Conservation (phyloP, 2,113 vertebrate genomes). For the Lepus americanus region DNA sequence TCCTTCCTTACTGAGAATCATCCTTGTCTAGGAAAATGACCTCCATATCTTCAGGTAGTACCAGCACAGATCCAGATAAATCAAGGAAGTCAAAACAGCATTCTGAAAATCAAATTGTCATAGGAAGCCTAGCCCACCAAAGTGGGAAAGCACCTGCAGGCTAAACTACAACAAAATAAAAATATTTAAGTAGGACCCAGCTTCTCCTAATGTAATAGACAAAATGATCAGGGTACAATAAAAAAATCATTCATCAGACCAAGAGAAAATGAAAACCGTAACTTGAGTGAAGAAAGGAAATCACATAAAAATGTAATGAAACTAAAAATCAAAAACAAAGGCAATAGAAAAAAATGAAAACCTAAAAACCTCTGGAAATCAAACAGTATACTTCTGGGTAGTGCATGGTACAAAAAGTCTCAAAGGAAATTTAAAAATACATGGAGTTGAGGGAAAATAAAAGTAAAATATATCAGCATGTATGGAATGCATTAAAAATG, state of each 20-base stretch:
- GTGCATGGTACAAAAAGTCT: neutral
- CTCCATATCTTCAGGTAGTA: neutral
- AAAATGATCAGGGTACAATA: slow-evolving; percentile 12
- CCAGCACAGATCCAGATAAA: neutral
- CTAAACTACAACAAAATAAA: slow-evolving; percentile 23
- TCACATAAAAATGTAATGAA: slow-evolving; percentile 18
- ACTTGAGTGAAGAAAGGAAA: neutral
- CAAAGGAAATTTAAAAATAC: neutral
- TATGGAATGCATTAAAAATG: neutral
- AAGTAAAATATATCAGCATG: slow-evolving; percentile 15
- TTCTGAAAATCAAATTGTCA: slow-evolving; percentile 27
- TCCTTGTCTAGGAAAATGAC: neutral
- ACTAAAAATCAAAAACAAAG: neutral
- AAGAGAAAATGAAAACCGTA: neutral
- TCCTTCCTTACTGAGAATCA: neutral
- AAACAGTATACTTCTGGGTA: neutral
- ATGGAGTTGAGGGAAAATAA: neutral
- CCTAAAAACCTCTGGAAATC: neutral
- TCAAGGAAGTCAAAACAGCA: neutral
- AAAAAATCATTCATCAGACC: neutral
- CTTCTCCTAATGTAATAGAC: slow-evolving; percentile 9
- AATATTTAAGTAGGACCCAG: neutral
- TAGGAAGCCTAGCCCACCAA: neutral
- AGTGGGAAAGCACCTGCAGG: neutral
- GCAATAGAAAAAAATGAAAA: neutral